A percentile compares a stretch with the other conserved stretches of the same genome.
phyloP scores from a whole-genome alignment of 2,797 vertebrate species.

The Chrysocyon brachyurus region DNA sequence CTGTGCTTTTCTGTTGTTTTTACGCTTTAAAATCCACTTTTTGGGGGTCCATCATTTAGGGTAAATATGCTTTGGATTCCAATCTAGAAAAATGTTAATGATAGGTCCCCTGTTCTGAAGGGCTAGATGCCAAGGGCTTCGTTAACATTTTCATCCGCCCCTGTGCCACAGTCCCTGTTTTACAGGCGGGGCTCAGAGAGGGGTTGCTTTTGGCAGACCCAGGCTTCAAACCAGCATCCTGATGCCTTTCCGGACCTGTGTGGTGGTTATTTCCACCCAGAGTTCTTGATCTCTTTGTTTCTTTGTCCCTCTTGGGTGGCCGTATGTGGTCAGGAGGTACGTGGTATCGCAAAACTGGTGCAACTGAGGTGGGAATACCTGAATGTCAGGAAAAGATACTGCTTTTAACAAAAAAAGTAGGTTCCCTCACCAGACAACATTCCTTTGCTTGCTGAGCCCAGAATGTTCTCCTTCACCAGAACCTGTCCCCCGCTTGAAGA shows the following conservation, averaged over 20 bases:
- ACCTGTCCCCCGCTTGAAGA: background rate
- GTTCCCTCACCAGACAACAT: background rate
- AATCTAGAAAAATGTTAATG: background rate
- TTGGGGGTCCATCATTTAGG: background rate
- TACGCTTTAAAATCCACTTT: background rate
- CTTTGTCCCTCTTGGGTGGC: background rate
- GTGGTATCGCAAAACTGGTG: too few relatives aligned
- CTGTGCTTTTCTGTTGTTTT: background rate
- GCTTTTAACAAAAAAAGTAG: background rate
- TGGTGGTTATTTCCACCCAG: background rate
- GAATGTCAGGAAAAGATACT: background rate
- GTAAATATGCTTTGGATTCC: background rate
- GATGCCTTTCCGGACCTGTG: rapidly evolving
- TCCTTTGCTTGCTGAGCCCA: background rate
- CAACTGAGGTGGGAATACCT: rapidly evolving
- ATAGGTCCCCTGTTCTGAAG: rapidly evolving
- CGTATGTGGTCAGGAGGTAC: rapidly evolving
- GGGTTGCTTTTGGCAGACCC: rapidly evolving
- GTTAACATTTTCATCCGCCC: rapidly evolving
- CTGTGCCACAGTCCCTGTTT: rapidly evolving
- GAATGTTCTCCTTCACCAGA: background rate
- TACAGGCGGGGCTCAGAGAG: rapidly evolving
- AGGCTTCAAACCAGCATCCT: background rate
- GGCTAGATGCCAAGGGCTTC: background rate
- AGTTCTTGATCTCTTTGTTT: background rate